Base-by-base conservation (phyloP, 2,888 invertebrate genomes). In the Ormyrus pomaceus region DNA sequence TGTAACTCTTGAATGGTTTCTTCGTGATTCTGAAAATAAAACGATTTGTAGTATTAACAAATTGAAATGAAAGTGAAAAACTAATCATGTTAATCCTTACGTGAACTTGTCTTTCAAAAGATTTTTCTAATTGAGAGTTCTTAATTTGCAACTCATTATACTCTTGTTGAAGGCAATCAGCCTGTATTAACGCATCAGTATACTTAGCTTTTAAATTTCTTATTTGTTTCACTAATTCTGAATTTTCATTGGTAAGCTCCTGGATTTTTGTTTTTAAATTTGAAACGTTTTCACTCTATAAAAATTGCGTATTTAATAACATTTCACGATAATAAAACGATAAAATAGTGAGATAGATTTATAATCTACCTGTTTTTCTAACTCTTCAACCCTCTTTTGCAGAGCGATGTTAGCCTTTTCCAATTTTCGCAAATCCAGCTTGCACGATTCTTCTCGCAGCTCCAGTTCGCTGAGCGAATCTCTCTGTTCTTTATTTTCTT, bases 401-500 rank as follows among this genome's bases (percentile, higher is more conserved):
- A 84, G 71, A n/a, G 53, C n/a, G 9, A 53, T 73, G 6, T 82
- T 69, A 50, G 83, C 84, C 69, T 85, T 86, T 59, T 85, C 83
- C 6, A 81, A 64, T 76, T 83, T 86, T 46, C 82, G 82, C 59
- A 85, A 62, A 45, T 82, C 76, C 68, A 74, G 71, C 70, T 83
- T 84, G 74, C 71, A 82, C 13, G 77, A 73, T 58, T 83, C 79
- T 70, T 84, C 85, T 19, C 79, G 82, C 53, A 80, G 48, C 34
- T 84, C 82, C 19, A 74, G 64, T 6, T 82, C 82, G 56, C 66
- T 50, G n/a, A 86, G 55, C 34, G 83, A 58, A 56, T 85, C 84
- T 11, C 81, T 83, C 19, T 83, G 83, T n/a, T 86, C 84, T 68
- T 87, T 86, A 79, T 84, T 84, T 69, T 87, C 86, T 51, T 82